Evolutionary conservation across 2,113 vertebrate genomes (phyloP).

Genomic region (Ariopsis seemanni): DNA sequence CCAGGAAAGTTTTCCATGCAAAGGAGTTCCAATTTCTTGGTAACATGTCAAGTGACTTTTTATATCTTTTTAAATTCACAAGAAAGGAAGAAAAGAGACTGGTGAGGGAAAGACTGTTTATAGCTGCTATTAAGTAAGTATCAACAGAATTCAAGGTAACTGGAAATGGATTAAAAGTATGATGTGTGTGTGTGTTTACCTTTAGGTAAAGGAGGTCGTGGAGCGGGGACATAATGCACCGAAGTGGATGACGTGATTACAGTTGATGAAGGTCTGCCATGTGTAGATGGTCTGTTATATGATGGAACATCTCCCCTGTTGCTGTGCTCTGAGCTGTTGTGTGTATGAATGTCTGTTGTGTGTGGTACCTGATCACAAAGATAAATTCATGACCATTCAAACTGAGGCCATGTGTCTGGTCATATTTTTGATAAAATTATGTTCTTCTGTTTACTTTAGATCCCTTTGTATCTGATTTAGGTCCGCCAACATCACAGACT

Average conservation of each 20-base stretch:
- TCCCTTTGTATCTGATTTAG: background rate
- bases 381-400: background rate
- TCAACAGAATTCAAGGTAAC: background rate
- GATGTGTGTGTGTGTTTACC: constrained; percentile 55
- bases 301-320: constrained; percentile 20
- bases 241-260: constrained; percentile 57
- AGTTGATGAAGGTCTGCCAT: constrained; percentile 44
- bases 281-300: constrained; percentile 21
- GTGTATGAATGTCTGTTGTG: background rate
- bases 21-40: background rate
- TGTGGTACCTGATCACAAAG: constrained; percentile 1
- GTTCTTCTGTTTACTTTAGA: background rate
- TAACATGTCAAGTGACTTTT: background rate
- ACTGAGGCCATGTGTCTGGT: background rate
- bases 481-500: background rate
- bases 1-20: background rate
- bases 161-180: no score
- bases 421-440: background rate
- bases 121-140: background rate
- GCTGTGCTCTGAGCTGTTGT: background rate
- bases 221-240: constrained; percentile 46
- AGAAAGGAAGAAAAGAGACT: background rate
- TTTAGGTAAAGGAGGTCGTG: constrained; percentile 67
- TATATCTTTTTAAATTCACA: background rate
- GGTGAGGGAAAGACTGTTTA: background rate